Percentiles rank a stretch among this genome's conserved stretches.
Evolutionary conservation across 1,140 invertebrate genomes (phyloP).

Genomic region (Megalonaias nervosa): DNA sequence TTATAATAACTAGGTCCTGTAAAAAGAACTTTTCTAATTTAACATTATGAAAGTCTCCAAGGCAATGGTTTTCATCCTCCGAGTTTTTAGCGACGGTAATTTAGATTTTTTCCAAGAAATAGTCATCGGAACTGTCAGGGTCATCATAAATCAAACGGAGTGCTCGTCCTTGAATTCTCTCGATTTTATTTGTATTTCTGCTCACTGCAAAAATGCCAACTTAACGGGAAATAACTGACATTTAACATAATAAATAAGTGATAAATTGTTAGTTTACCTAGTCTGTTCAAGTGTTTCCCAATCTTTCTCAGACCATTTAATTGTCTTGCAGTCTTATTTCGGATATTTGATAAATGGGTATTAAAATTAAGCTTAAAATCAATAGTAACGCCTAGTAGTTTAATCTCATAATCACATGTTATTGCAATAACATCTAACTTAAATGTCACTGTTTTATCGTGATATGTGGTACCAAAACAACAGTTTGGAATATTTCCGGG

Average conservation of each 20-base stretch:
- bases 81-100: constrained; percentile 1
- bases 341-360: constrained; percentile 18
- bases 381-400: constrained; percentile 26
- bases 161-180: constrained; percentile 13
- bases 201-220: neutral
- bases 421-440: constrained; percentile 11
- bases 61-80: constrained; percentile 12
- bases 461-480: constrained; percentile 6
- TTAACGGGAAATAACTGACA: constrained; percentile 21
- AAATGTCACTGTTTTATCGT: neutral
- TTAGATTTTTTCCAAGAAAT: constrained; percentile 1
- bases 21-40: too few relatives aligned
- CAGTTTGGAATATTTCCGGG: constrained; percentile 26
- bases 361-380: constrained; percentile 32
- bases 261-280: neutral
- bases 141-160: constrained; percentile 20
- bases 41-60: constrained; percentile 6
- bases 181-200: constrained; percentile 8
- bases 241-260: constrained; percentile 28
- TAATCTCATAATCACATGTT: constrained; percentile 27
- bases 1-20: constrained; percentile 1
- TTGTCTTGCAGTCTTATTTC: constrained; percentile 22
- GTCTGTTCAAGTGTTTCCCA: too few relatives aligned
- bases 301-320: constrained; percentile 1
- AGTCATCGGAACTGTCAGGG: neutral